phyloP scores from a whole-genome alignment of 2,888 invertebrate species.

The Scaptomyza reducta region DNA sequence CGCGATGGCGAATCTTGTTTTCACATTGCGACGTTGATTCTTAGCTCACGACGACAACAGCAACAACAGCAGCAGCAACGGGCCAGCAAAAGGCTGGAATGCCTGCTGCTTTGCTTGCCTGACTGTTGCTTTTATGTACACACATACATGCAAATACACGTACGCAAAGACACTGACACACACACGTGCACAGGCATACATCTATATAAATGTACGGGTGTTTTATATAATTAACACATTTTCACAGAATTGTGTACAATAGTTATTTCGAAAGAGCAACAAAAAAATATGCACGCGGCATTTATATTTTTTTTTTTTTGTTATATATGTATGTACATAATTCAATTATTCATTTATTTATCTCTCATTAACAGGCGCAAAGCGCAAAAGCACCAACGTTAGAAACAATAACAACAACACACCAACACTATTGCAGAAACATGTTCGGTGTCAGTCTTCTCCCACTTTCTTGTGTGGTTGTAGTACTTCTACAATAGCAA shows the following conservation, averaged over 20 bases:
- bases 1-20: slow-evolving; percentile 63
- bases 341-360: slow-evolving; percentile 79
- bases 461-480: slow-evolving; percentile 55
- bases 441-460: slow-evolving; percentile 68
- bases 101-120: slow-evolving; percentile 20
- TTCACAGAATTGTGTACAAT: slow-evolving; percentile 48
- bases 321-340: slow-evolving; percentile 54
- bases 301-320: slow-evolving; percentile 33
- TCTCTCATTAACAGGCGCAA: slow-evolving; percentile 70
- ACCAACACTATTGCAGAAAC: slow-evolving; percentile 72
- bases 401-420: slow-evolving; percentile 53
- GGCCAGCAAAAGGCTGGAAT: slow-evolving; percentile 40
- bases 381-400: slow-evolving; percentile 46
- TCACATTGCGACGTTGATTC: slow-evolving; percentile 64
- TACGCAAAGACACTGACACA: neutral
- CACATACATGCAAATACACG: slow-evolving; percentile 1
- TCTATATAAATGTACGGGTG: slow-evolving; percentile 1
- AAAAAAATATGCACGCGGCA: slow-evolving; percentile 44
- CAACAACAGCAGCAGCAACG: slow-evolving; percentile 6
- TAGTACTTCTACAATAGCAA: slow-evolving; percentile 57
- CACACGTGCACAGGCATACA: neutral
- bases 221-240: slow-evolving; percentile 76
- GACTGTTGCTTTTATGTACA: slow-evolving; percentile 60
- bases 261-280: slow-evolving; percentile 13
- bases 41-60: slow-evolving; percentile 50